Conservation (phyloP, 2,113 vertebrate genomes). For the Chaenogobius annularis region DNA sequence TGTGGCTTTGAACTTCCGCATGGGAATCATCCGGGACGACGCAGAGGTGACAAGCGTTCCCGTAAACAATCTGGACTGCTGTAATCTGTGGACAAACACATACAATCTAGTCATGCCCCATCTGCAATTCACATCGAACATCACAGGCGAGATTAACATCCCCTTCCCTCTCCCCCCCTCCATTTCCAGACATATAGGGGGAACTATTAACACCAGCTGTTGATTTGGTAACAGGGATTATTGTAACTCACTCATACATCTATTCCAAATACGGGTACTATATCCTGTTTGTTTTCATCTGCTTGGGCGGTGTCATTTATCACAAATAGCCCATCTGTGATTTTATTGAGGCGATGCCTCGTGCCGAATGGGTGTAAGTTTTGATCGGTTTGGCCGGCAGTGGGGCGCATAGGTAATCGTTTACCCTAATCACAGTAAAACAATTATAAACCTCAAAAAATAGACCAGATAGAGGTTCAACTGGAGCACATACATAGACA, state of each 20-base stretch:
- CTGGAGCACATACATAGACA: too few species aligned
- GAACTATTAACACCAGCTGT: conserved; percentile 48
- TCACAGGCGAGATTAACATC: conserved; percentile 59
- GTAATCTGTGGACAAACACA: conserved; percentile 60
- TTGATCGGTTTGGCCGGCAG: too few species aligned
- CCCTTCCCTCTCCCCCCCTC: not conserved
- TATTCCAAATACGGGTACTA: conserved; percentile 38
- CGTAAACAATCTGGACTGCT: conserved; percentile 57
- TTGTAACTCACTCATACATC: conserved; percentile 21
- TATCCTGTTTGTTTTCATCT: conserved; percentile 48
- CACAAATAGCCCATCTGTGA: conserved; percentile 47
- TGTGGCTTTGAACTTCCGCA: conserved; percentile 77
- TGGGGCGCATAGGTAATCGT: too few species aligned
- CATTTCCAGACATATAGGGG: conserved; percentile 9
- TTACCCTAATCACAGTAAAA: too few species aligned
- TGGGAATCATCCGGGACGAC: conserved; percentile 76
- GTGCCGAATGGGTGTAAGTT: too few species aligned
- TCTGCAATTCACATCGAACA: conserved; percentile 65
- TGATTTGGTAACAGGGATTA: conserved; percentile 64
- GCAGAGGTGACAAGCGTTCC: conserved; percentile 74
- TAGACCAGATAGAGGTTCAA: too few species aligned
- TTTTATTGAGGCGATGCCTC: conserved; percentile 24
- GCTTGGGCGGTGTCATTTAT: conserved; percentile 22
- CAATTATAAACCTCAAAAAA: too few species aligned
- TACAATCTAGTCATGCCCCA: conserved; percentile 50